These are phyloP conservation scores for Phoenoteleia sp. DNA, from an alignment of 2,888 invertebrate genomes.

Conservation along the genomic window DNA sequence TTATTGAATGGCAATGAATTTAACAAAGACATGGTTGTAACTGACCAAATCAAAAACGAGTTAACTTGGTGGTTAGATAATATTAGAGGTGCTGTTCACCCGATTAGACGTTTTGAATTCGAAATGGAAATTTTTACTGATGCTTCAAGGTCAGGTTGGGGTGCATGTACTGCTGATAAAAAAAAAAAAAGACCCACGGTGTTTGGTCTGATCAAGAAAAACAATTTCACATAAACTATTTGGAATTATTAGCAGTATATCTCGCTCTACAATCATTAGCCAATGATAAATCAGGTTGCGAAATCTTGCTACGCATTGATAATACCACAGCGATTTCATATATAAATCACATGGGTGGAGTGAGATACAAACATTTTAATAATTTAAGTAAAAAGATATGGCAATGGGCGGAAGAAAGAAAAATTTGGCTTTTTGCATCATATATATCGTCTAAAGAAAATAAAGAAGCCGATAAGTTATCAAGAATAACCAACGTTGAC, in stretches of 20 bases:
- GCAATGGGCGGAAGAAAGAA: slow-evolving; percentile 69
- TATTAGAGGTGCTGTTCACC: not conserved
- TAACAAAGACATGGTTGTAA: not conserved
- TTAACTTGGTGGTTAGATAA: slow-evolving; percentile 26
- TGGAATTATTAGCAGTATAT: slow-evolving; percentile 22
- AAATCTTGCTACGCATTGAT: slow-evolving; percentile 18
- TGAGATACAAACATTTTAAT: slow-evolving; percentile 13
- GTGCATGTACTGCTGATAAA: not conserved
- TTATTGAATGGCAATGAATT: slow-evolving; percentile 26
- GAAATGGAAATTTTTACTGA: slow-evolving; percentile 24
- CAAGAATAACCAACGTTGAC: slow-evolving; percentile 69
- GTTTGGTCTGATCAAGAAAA: slow-evolving; percentile 31
- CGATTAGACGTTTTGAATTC: slow-evolving; percentile 2
- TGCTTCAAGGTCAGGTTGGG: slow-evolving; percentile 23
- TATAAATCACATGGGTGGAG: slow-evolving; percentile 41
- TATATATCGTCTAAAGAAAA: slow-evolving; percentile 73
- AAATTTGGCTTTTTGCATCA: slow-evolving; percentile 69
- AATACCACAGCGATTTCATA: slow-evolving; percentile 35
- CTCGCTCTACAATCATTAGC: slow-evolving; percentile 14
- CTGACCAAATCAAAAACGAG: not conserved
- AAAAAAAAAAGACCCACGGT: not conserved
- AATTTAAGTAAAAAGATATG: slow-evolving; percentile 30
- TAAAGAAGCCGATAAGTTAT: slow-evolving; percentile 67
- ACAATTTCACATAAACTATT: slow-evolving; percentile 16
- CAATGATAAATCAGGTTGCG: slow-evolving; percentile 10